Base-by-base conservation (phyloP, 2,888 invertebrate genomes). In the Heliconius ismenius region DNA sequence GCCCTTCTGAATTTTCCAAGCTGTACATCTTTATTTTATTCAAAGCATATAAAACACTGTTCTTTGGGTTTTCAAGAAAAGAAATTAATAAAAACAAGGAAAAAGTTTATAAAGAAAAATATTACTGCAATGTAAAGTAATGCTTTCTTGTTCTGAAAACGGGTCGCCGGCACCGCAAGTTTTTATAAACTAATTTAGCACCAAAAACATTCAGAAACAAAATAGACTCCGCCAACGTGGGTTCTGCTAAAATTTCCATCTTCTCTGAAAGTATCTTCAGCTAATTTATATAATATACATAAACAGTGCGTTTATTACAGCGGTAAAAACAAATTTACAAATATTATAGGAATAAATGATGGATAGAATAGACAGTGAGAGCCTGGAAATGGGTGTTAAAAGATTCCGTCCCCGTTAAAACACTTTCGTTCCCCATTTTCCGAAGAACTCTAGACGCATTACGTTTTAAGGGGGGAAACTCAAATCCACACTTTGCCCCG, bases 101-200 rank as follows among this genome's bases (percentile, higher is more conserved):
- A 86, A 82, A 86, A 87, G 86, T 89, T 89, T 88, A 90, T 91
- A 90, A 91, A 91, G 91, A 91, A 91, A 90, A 91, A 90, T 91
- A 89, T 90, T 89, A 89, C 89, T 89, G 90, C 89, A 91, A 86
- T 86, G 88, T 86, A 89, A 88, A 90, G 86, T 89, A 88, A 89
- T 88, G 88, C 85, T 84, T 87, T 87, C 89, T 85, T 88, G 83
- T 85, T 88, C 85, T 84, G 77, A 82, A 80, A 81, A 82, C 82
- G 81, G 79, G 77, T 76, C 76, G 77, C 75, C 76, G 73, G 72
- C 69, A 79, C 78, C 78, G 76, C 76, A 79, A 77, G 76, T 80
- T 80, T 80, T 79, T 79, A 79, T 79, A 79, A 81, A 80, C 78
- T 82, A 78, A 79, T 79, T 77, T 78, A 80, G 75, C 75, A 74